phyloP scores from a whole-genome alignment of 2,113 vertebrate genomes.

The Mesocricetus auratus region DNA sequence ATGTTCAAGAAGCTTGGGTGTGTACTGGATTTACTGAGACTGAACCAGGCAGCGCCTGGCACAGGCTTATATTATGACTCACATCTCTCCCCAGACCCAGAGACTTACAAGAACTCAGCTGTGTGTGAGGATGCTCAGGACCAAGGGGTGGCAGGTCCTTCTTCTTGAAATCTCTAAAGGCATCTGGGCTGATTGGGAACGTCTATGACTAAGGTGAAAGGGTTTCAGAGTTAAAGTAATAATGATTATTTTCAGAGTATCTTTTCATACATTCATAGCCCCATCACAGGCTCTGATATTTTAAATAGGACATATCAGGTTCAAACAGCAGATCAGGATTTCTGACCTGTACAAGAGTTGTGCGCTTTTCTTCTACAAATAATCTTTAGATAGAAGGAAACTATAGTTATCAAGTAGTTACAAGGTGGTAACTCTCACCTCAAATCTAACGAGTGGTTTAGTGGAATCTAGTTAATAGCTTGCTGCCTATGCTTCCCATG shows the following conservation, averaged over 20 bases:
- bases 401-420: slow-evolving; percentile 27
- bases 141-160: not conserved
- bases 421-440: not conserved
- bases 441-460: not conserved
- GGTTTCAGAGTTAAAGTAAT: not conserved
- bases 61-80: not conserved
- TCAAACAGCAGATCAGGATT: not conserved
- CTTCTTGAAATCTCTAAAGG: slow-evolving; percentile 38
- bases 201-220: not conserved
- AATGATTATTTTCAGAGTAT: not conserved
- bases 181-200: not conserved
- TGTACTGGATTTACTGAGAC: not conserved
- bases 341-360: not conserved
- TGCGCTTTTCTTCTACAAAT: not conserved
- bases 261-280: not conserved
- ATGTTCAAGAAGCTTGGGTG: not conserved
- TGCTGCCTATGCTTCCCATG: too few relatives aligned
- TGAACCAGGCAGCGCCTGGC: not conserved
- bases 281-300: not conserved
- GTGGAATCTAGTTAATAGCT: not conserved
- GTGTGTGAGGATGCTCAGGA: not conserved
- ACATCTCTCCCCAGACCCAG: not conserved
- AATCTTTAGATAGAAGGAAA: not conserved
- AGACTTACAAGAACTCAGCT: not conserved
- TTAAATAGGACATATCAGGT: not conserved